Evolutionary conservation across 2,797 vertebrate genomes (phyloP).

Genomic region (Catharus ustulatus): DNA sequence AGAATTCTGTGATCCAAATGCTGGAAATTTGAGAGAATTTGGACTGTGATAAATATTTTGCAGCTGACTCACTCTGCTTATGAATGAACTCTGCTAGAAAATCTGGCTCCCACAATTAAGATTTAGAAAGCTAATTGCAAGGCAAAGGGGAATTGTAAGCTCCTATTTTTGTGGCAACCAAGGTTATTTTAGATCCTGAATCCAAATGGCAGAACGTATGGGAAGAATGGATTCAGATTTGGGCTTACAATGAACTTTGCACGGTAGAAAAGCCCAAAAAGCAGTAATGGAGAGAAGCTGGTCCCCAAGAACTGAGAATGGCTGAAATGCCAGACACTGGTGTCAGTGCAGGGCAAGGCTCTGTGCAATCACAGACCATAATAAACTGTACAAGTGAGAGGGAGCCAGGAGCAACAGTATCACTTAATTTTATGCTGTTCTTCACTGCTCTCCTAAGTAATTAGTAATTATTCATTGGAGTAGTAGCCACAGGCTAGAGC

Average conservation of each 20-base stretch:
- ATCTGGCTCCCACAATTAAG: constrained; percentile 50
- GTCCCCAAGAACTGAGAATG: neutral
- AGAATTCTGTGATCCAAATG: constrained; percentile 36
- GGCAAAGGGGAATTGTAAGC: constrained; percentile 49
- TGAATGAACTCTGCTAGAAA: constrained; percentile 39
- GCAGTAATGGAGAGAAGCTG: neutral
- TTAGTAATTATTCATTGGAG: constrained; percentile 1
- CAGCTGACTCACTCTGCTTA: constrained; percentile 50
- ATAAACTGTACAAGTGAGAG: neutral
- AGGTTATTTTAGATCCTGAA: constrained; percentile 41
- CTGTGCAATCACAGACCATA: neutral
- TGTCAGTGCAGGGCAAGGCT: neutral
- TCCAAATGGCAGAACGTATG: neutral
- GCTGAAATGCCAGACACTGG: neutral
- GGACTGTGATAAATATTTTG: constrained; percentile 58
- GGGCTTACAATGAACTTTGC: neutral
- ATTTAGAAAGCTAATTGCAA: constrained; percentile 59
- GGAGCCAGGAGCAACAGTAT: neutral
- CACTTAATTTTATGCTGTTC: neutral
- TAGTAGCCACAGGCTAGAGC: neutral
- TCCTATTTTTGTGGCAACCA: constrained; percentile 44
- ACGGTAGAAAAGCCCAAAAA: neutral
- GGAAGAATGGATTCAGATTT: neutral
- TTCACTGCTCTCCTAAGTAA: neutral
- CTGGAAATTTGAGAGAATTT: constrained; percentile 29